Base-by-base conservation (phyloP, 2,113 vertebrate genomes). In the Megaleporinus macrocephalus region DNA sequence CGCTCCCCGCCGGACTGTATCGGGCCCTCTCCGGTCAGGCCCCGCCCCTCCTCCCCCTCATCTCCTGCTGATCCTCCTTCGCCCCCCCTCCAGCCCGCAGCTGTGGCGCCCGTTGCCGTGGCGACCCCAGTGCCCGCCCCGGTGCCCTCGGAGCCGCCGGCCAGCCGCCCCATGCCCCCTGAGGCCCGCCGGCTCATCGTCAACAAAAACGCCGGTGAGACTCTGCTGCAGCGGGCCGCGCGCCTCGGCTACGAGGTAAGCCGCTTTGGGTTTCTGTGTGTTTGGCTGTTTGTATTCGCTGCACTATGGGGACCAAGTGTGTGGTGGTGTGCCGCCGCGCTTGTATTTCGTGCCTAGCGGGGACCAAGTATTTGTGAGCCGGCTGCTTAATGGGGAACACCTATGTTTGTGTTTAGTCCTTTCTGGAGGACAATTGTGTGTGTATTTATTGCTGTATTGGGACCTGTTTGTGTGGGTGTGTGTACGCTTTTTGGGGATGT, bases 161-260 rank as follows among this genome's bases (percentile, higher is more conserved):
- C 95, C 79, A 95, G 95, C 86, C 96, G 97, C 14, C 97, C 98
- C 0, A 97, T 99, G 95, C 98, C 98, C 0, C 98, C 97, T 0
- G 98, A 99, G 86, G 98, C 97, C 0, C 95, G 97, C 7, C 92
- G 97, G 72, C 96, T 99, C 1, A 99, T 99, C 68, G 98, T 99
- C 84, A 99, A 99, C 90, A 99, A 99, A 93, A 99, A 99, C 9
- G 98, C 98, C 0, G 98, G 97, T 0, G 97, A 99, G 89, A 99
- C 98, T 4, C 95, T 99, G 81, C 94, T 99, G 83, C 98, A 99
- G 93, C 92, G 98, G 76, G 98, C 98, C 0, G 97, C 98, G 0
- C 95, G 98, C 63, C 93, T 99, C 2, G 98, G 98, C 83, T 99
- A 99, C 0, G 97, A 99, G 96, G 97, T 97, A 84, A 94, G 95